Evolutionary conservation across 1,140 invertebrate species (phyloP).

Genomic region (Eumeta japonica): DNA sequence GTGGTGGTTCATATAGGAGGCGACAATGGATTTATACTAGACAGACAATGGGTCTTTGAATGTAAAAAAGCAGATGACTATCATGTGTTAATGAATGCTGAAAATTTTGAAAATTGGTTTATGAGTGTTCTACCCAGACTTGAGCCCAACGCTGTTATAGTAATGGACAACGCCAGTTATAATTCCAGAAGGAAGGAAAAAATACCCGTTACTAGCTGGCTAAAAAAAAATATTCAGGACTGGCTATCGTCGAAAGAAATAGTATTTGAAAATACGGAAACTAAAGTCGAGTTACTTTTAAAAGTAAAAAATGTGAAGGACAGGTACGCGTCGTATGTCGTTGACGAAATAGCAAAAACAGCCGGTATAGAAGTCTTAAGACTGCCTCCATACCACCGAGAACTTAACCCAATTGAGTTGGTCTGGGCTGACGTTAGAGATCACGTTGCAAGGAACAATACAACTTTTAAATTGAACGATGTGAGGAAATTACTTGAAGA

Average conservation of each 20-base stretch:
- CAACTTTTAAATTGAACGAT: conserved; percentile 8
- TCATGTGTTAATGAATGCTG: conserved; percentile 3
- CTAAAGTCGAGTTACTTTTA: conserved; percentile 6
- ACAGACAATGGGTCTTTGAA: conserved; percentile 6
- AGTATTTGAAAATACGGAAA: background rate
- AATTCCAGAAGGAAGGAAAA: conserved; percentile 5
- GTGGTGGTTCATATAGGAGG: conserved; percentile 17
- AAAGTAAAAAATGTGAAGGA: conserved; percentile 4
- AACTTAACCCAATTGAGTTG: conserved; percentile 37
- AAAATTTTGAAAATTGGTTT: conserved; percentile 5
- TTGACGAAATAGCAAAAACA: conserved; percentile 9
- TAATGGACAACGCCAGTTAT: conserved; percentile 10
- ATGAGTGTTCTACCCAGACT: conserved; percentile 5
- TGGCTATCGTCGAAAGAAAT: conserved; percentile 7
- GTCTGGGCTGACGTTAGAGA: conserved; percentile 31
- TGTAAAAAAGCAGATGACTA: conserved; percentile 5
- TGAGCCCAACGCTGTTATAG: conserved; percentile 4
- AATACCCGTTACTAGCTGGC: background rate
- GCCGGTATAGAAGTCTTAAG: conserved; percentile 15
- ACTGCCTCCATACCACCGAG: conserved; percentile 33
- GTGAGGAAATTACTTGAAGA: conserved; percentile 9
- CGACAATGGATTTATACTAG: conserved; percentile 10
- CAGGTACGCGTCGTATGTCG: conserved; percentile 8
- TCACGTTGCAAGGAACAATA: conserved; percentile 15
- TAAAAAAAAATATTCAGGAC: conserved; percentile 5